These are phyloP conservation scores for Cygnus olor DNA, from an alignment of 2,797 vertebrate species.

Conservation along the genomic window DNA sequence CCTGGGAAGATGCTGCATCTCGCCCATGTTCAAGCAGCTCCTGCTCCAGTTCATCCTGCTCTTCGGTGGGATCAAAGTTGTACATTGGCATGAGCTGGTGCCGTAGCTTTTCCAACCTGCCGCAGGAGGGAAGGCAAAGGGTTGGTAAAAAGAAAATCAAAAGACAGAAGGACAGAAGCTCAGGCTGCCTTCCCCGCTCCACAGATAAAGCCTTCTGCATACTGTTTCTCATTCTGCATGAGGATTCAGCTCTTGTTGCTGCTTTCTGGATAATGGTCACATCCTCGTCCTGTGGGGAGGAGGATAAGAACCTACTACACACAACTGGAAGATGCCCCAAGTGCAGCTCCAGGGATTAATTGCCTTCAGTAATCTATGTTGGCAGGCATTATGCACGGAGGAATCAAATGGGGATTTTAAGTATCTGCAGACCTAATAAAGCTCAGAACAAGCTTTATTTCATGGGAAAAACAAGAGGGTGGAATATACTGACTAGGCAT, in stretches of 20 bases:
- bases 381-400: slow-evolving; percentile 3
- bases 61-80: slow-evolving; percentile 96
- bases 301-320: neutral
- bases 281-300: neutral
- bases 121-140: neutral
- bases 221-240: neutral
- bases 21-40: slow-evolving; percentile 94
- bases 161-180: neutral
- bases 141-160: neutral
- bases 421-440: neutral
- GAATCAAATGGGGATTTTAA: slow-evolving; percentile 3
- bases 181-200: neutral
- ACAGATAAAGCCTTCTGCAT: neutral
- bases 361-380: slow-evolving; percentile 16
- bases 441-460: neutral
- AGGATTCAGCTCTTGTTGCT: neutral
- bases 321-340: neutral
- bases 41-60: slow-evolving; percentile 97
- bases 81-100: slow-evolving; percentile 99
- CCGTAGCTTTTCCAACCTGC: slow-evolving; percentile 94
- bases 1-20: slow-evolving; percentile 85
- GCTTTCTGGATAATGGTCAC: neutral
- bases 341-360: slow-evolving; percentile 7
- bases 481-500: neutral
- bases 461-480: neutral